Percentiles rank a stretch among this genome's conserved stretches.
Conservation (phyloP, 2,113 vertebrate genomes). For the Oreochromis tanganicae region DNA sequence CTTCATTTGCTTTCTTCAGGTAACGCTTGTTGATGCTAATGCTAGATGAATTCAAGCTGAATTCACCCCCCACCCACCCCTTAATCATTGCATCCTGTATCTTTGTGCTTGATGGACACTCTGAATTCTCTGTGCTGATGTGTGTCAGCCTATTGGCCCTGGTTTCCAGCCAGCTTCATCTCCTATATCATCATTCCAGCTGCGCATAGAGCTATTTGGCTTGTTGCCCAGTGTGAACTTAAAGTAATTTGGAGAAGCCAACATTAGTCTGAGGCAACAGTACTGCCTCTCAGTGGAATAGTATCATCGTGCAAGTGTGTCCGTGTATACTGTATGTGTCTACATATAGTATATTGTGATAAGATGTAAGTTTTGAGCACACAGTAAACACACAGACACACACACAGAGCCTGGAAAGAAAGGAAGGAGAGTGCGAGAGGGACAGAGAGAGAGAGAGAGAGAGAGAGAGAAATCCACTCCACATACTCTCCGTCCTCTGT, state of each 20-base stretch:
- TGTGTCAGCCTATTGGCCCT: not conserved
- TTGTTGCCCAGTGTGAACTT: constrained; percentile 20
- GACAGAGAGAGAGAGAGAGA: not conserved
- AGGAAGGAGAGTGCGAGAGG: not conserved
- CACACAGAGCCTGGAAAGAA: not conserved
- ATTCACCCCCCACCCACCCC: not conserved
- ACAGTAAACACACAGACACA: not conserved
- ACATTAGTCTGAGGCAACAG: constrained; percentile 39
- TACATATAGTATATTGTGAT: not conserved
- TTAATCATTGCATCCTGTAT: not conserved
- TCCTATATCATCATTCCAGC: constrained; percentile 1
- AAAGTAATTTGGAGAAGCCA: constrained; percentile 44
- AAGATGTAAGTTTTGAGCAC: not conserved
- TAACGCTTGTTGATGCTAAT: not conserved
- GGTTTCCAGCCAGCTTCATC: not conserved
- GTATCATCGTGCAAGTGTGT: not conserved
- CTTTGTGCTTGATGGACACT: not conserved
- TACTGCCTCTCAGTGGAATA: constrained; percentile 16
- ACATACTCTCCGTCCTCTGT: not conserved
- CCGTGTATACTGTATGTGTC: not conserved
- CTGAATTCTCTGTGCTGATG: not conserved
- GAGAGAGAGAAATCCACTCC: not conserved
- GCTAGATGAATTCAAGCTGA: not conserved
- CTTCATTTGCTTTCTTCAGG: not conserved
- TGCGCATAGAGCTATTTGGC: constrained; percentile 22